These are phyloP conservation scores for Mohoua ochrocephala DNA, from an alignment of 2,113 vertebrate species.

Conservation along the genomic window DNA sequence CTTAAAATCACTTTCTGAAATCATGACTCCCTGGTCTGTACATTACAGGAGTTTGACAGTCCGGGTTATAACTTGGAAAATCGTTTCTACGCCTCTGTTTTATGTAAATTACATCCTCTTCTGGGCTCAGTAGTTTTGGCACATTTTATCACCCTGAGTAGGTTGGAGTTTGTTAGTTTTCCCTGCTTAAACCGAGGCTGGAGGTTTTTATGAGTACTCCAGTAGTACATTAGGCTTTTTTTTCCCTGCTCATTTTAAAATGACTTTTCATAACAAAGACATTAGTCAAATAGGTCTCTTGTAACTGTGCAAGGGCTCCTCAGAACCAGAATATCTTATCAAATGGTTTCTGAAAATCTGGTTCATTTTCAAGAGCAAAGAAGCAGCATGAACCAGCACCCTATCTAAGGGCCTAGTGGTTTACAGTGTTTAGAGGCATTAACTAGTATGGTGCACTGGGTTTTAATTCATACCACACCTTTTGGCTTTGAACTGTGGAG, in stretches of 20 bases:
- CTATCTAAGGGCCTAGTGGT: not conserved
- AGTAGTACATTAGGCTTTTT: not conserved
- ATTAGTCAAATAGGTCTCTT: not conserved
- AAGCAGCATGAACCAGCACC: not conserved
- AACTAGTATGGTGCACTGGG: not conserved
- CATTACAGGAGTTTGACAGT: not conserved
- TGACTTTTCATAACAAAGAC: not conserved
- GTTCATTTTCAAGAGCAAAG: not conserved
- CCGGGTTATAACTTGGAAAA: constrained; percentile 16
- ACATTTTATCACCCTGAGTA: not conserved
- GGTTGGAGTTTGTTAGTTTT: not conserved
- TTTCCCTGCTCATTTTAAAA: not conserved
- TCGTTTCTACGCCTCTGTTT: not conserved
- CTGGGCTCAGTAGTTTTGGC: not conserved
- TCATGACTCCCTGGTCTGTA: not conserved
- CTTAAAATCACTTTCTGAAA: constrained; percentile 30
- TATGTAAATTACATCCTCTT: not conserved
- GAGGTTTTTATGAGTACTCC: not conserved
- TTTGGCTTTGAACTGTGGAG: not conserved
- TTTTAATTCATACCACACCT: not conserved
- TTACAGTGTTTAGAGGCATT: not conserved
- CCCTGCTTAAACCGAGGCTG: not conserved
- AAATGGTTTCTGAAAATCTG: not conserved
- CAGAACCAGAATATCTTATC: not conserved
- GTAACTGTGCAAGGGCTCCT: not conserved